These are phyloP conservation scores for Dynastes tityus DNA, from an alignment of 2,888 invertebrate genomes.

Conservation along the genomic window DNA sequence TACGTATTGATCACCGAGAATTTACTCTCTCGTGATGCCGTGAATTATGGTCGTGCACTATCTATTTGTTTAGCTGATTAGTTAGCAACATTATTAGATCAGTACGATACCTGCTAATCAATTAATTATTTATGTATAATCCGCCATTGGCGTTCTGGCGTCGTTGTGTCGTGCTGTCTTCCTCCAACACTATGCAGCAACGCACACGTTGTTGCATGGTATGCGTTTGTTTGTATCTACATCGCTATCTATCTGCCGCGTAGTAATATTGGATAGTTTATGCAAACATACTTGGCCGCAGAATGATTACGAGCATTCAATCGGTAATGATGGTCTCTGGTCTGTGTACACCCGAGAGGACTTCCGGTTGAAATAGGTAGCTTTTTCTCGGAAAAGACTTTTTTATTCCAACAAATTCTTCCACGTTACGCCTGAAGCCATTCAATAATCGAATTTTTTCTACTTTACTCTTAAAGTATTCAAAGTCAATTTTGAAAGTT, in stretches of 20 bases:
- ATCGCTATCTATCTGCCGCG: not conserved
- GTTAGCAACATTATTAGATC: slow-evolving; percentile 72
- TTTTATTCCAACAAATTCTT: no score
- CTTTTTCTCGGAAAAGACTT: no score
- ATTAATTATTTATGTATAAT: slow-evolving; percentile 72
- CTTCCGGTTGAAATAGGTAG: no score
- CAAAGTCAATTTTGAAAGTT: no score
- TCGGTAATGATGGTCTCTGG: no score
- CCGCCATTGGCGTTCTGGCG: slow-evolving; percentile 57
- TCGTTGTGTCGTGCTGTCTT: slow-evolving; percentile 3
- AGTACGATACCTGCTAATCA: slow-evolving; percentile 71
- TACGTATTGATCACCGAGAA: slow-evolving; percentile 70
- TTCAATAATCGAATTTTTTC: no score
- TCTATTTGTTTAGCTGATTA: slow-evolving; percentile 73
- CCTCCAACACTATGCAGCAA: not conserved
- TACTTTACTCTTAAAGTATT: no score
- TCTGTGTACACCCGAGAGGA: no score
- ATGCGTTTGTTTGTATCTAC: slow-evolving; percentile 7
- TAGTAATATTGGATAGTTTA: not conserved
- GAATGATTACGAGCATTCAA: not conserved
- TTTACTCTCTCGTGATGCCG: slow-evolving; percentile 69
- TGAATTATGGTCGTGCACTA: slow-evolving; percentile 71
- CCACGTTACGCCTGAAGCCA: no score
- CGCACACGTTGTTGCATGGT: not conserved
- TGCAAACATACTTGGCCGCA: slow-evolving; percentile 11